These are phyloP conservation scores for Protonibea diacanthus DNA, from an alignment of 2,797 vertebrate species.

Conservation along the genomic window DNA sequence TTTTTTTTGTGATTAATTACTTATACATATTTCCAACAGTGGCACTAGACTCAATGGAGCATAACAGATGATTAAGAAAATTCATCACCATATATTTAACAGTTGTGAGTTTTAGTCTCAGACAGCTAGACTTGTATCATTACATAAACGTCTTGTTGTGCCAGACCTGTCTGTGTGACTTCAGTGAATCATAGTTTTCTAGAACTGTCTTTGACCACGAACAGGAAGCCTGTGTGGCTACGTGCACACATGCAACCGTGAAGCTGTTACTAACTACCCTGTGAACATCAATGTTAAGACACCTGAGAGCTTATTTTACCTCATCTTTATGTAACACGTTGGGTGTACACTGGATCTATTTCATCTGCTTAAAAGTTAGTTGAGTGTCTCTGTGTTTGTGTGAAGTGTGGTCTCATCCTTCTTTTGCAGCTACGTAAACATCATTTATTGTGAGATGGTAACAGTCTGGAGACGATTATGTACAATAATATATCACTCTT, in stretches of 20 bases:
- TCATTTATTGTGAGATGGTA: not conserved
- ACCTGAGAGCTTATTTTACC: slow-evolving; percentile 24
- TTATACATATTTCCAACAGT: not conserved
- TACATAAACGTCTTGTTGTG: not conserved
- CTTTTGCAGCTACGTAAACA: slow-evolving; percentile 1
- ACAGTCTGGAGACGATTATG: not conserved
- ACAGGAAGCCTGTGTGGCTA: slow-evolving; percentile 76
- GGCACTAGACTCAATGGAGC: not conserved
- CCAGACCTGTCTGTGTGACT: not conserved
- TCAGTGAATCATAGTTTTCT: slow-evolving; percentile 65
- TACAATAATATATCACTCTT: not conserved
- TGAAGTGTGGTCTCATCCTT: not conserved
- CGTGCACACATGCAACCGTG: slow-evolving; percentile 59
- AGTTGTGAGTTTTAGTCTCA: not conserved
- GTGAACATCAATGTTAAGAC: slow-evolving; percentile 25
- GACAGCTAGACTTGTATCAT: not conserved
- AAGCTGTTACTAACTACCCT: slow-evolving; percentile 35
- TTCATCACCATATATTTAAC: not conserved
- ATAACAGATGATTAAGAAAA: not conserved
- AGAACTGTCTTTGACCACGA: slow-evolving; percentile 68
- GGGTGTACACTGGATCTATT: not conserved
- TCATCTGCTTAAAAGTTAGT: not conserved
- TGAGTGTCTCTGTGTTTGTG: not conserved
- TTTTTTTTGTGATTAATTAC: not conserved
- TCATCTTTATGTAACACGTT: slow-evolving; percentile 15